Evolutionary conservation across 1,140 invertebrate genomes (phyloP), one percentile per base, ranked within the genome.

Genomic region (Drosophila oshimai): DNA sequence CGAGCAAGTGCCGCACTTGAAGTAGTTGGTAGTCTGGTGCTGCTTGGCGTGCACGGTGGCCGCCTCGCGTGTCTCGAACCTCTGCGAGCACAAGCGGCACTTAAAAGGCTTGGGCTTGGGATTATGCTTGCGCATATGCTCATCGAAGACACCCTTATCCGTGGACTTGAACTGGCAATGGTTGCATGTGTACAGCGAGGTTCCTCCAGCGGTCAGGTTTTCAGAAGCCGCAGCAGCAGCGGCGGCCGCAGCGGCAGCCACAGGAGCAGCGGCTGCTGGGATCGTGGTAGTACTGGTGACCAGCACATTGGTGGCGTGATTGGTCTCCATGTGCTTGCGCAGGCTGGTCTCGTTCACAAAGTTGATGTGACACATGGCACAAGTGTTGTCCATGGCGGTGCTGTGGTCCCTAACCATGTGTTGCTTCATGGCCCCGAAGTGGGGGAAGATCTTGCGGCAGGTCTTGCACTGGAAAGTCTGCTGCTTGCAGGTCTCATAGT

Each of bases 381-480:
- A 91, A 4, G 89, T 89, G 41, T 90, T 89, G 31, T 89, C 88
- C 87, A 87, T 89, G 28, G 89, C 70, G 7, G 89, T 90, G 20
- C 77, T 88, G 42, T 91, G 90, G 46, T 91, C 90, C 7, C 89
- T 60, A 18, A 87, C 84, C 79, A 90, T 90, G 34, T 91, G 90
- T 55, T 90, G 84, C 58, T 90, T 91, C 87, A 91, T 89, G 12
- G 83, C 83, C 6, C 80, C 78, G 13, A 90, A 87, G 41, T 89
- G 89, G 3, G 89, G 77, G 76, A 91, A 91, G 22, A 90, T 89
- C 54, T 88, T 89, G 46, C 89, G 89, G 37, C 90, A 91, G 15
- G 87, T 89, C 71, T 91, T 91, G 53, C 90, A 91, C 60, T 89
- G 87, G 72, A 89, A 90, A 9, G 89, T 91, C 71, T 91, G 89